Evolutionary conservation across 1,140 invertebrate genomes (phyloP), one percentile per base, ranked within the genome.

Genomic region (Cephus cinctus): DNA sequence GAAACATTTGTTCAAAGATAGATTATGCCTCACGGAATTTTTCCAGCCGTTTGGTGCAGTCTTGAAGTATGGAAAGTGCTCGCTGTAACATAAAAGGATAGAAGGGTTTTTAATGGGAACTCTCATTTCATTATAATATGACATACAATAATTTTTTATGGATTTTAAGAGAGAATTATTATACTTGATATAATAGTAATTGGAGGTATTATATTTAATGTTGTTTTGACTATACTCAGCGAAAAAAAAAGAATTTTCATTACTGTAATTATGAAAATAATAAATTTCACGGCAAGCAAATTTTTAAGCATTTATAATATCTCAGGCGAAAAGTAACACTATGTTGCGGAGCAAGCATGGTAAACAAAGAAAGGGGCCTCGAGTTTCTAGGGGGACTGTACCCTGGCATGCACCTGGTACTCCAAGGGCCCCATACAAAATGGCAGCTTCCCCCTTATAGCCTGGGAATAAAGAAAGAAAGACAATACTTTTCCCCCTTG

Each of bases 11-110:
- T 98, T 98, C 47, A 98, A 74, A 51, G 93, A 96, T 36, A 98
- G 76, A 78, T 98, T 98, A 70, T 98, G 96, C 52, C 95, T 80
- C 1, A 98, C 95, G 1, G 94, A 96, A 72, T 97, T 98, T 78
- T 98, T 98, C 95, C 95, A 98, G 12, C 94, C 95, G 69, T 90
- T 94, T 30, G 94, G 94, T 2, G 95, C 95, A 6, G 93, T 96
- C 79, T 95, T 95, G 71, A 97, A 98, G 73, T 97, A 98, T 2
- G 95, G 95, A 71, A 98, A 98, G 72, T 98, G 94, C 76, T 95
- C 90, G 75, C 91, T 94, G 80, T 23, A 87, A 86, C 68, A 54
- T 61, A 65, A 72, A 72, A 50, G 49, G 46, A 39, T 50, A 19
- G 44, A 12, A 41, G 51, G 47, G 12, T 36, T 30, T 30, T 9